Percentiles rank a stretch among this genome's conserved stretches.
Evolutionary conservation across 2,797 vertebrate species (phyloP).

Genomic region (Hydrophis major): DNA sequence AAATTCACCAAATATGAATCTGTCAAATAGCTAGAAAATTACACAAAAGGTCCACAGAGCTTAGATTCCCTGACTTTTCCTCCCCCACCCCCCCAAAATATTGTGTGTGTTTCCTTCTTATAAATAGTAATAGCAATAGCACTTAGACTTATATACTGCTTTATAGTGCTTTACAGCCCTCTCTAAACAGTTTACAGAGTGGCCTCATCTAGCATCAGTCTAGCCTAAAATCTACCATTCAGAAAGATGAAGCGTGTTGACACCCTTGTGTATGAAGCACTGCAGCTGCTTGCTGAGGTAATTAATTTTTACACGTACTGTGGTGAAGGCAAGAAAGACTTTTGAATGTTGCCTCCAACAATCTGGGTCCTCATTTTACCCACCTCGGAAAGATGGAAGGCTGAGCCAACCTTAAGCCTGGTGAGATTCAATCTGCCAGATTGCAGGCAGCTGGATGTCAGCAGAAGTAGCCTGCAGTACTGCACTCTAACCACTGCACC

Average conservation of each 20-base stretch:
- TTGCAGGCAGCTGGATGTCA: no score
- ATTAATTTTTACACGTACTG: constrained; percentile 76
- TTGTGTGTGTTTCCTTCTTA: constrained; percentile 62
- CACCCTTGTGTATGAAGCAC: constrained; percentile 60
- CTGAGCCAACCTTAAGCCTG: no score
- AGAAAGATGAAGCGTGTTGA: constrained; percentile 67
- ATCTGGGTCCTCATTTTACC: no score
- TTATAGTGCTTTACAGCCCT: no score
- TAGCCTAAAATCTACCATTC: constrained; percentile 63
- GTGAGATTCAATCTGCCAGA: no score
- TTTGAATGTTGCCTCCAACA: constrained; percentile 20
- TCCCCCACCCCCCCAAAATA: background rate
- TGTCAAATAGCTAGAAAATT: constrained; percentile 66
- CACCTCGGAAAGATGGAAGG: no score
- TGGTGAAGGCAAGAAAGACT: constrained; percentile 72
- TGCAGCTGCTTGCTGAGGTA: constrained; percentile 65
- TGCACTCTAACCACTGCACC: no score
- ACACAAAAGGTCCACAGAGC: constrained; percentile 64
- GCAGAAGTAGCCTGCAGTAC: no score
- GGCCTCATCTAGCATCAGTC: constrained; percentile 58
- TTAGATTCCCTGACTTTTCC: constrained; percentile 45
- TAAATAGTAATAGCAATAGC: background rate
- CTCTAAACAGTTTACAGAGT: no score
- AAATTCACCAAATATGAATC: constrained; percentile 66
- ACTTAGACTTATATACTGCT: no score